These are phyloP conservation scores for Oreocharis arfaki DNA, from an alignment of 2,113 vertebrate genomes.

Conservation along the genomic window DNA sequence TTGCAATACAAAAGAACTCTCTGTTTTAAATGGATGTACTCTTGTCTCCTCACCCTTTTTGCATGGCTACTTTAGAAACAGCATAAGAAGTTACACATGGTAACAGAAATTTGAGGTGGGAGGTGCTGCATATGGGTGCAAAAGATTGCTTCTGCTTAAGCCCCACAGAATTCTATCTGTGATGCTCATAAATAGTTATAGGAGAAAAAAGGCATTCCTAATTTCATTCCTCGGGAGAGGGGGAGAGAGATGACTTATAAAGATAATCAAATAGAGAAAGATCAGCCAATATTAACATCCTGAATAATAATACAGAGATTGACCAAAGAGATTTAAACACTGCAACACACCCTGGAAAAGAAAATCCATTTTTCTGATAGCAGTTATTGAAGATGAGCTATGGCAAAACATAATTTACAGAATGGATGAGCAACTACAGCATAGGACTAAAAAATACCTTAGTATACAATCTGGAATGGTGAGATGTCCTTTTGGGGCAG, in stretches of 20 bases:
- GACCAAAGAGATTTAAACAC: background rate
- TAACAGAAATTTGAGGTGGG: background rate
- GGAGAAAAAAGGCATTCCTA: background rate
- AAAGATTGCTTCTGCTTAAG: background rate
- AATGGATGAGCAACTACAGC: background rate
- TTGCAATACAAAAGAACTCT: background rate
- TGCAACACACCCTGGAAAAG: background rate
- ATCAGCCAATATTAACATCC: background rate
- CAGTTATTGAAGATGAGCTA: background rate
- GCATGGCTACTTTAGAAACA: background rate
- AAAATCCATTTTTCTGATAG: background rate
- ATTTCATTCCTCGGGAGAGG: background rate
- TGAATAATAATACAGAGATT: background rate
- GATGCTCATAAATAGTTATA: background rate
- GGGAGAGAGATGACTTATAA: background rate
- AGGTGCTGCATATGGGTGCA: background rate
- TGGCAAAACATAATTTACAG: background rate
- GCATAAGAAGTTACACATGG: background rate
- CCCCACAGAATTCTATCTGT: background rate
- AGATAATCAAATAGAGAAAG: background rate
- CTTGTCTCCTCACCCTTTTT: background rate
- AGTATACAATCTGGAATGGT: background rate
- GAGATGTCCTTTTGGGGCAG: background rate
- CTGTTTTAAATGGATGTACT: background rate
- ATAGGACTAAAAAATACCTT: background rate